Base-by-base conservation (phyloP, 2,888 invertebrate genomes). In the Aspidapion aeneum region DNA sequence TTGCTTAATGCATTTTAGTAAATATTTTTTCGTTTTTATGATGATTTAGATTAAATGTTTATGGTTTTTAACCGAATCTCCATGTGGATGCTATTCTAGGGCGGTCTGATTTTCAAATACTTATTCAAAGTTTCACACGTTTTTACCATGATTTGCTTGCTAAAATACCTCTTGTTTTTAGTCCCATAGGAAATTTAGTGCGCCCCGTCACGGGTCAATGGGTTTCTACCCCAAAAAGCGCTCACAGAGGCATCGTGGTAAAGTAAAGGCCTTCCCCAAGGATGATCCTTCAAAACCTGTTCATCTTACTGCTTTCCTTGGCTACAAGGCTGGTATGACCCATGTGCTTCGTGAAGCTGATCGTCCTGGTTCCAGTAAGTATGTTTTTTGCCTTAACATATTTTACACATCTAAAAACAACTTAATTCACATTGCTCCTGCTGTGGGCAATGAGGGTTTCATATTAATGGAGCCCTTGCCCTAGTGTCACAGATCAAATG, bases 161-260 rank as follows among this genome's bases (percentile, higher is more conserved):
- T 57, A 5, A 49, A 20, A 18, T 1, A 2, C 21, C 2, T 58
- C 48, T 59, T 61, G 1, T 71, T 83, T 88, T 69, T 82, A 98
- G 99, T 98, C 98, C 84, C 99, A 99, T 85, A 90, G 99, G 80
- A 99, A 99, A 82, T 99, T 99, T 83, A 98, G 97, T 79, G 98
- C 98, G 55, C 99, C 99, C 74, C 94, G 99, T 74, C 99, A 99
- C 89, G 99, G 99, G 76, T 98, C 98, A 62, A 96, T 99, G 94
- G 98, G 98, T 74, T 99, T 99, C 88, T 93, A 98, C 83, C 99
- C 99, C 77, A 98, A 98, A 85, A 99, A 99, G 84, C 89, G 99
- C 73, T 92, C 96, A 72, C 88, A 88, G 72, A 91, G 97, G 78
- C 97, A 97, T 85, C 93, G 98, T 84, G 99, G 99, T 75, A 98